phyloP scores from a whole-genome alignment of 2,888 invertebrate species.

The Anthrax anthrax region DNA sequence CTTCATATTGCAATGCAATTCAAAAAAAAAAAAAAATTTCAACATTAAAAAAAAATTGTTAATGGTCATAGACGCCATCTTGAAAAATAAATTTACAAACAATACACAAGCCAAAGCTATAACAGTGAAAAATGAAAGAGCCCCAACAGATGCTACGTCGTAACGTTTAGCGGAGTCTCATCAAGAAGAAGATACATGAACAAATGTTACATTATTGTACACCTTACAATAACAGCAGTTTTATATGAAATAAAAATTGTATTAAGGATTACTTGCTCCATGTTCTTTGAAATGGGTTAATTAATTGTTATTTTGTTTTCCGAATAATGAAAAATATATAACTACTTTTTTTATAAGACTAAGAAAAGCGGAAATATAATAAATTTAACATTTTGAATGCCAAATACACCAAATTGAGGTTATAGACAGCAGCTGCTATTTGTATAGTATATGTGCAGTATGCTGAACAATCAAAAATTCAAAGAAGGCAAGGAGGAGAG shows the following conservation, averaged over 20 bases:
- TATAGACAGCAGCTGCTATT: not conserved
- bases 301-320: too few relatives aligned
- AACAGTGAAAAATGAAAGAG: constrained; percentile 1
- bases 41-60: constrained; percentile 1
- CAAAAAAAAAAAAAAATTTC: not conserved
- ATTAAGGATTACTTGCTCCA: too few relatives aligned
- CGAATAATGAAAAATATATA: not conserved
- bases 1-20: too few relatives aligned
- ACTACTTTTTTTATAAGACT: too few relatives aligned
- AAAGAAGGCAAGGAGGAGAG: not conserved
- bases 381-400: not conserved
- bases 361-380: too few relatives aligned
- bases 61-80: constrained; percentile 11
- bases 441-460: too few relatives aligned
- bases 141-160: constrained; percentile 9
- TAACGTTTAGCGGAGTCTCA: constrained; percentile 4
- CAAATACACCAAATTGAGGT: not conserved
- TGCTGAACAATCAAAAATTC: not conserved
- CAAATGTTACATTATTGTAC: too few relatives aligned
- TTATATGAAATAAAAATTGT: too few relatives aligned
- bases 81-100: constrained; percentile 10
- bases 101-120: not conserved
- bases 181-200: not conserved
- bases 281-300: too few relatives aligned
- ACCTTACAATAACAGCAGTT: too few relatives aligned